Conservation (phyloP, 2,797 vertebrate genomes). For the Amphiprion clarkii region DNA sequence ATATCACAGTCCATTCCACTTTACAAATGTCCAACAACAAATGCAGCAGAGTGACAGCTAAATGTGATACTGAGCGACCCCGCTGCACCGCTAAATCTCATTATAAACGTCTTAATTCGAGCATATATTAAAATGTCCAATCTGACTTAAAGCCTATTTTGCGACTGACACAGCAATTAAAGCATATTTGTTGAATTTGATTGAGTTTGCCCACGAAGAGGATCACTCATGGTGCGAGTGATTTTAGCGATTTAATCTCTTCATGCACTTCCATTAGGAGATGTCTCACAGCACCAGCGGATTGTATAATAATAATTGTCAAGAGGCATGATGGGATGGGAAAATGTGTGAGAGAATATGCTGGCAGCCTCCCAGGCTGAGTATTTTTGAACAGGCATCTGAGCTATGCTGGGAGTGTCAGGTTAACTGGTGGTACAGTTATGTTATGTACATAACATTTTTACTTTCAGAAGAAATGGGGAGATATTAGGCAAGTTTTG, state of each 20-base stretch:
- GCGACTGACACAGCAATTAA: slow-evolving; percentile 71
- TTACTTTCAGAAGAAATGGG: slow-evolving; percentile 12
- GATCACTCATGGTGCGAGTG: slow-evolving; percentile 40
- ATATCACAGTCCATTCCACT: slow-evolving; percentile 22
- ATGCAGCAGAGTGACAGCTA: slow-evolving; percentile 18
- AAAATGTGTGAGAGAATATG: slow-evolving; percentile 42
- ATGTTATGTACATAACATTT: slow-evolving; percentile 29
- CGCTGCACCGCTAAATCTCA: slow-evolving; percentile 43
- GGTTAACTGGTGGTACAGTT: slow-evolving; percentile 41
- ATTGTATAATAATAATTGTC: slow-evolving; percentile 52
- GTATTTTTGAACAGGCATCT: slow-evolving; percentile 56
- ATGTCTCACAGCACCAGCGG: slow-evolving; percentile 38
- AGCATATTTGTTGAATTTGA: slow-evolving; percentile 67
- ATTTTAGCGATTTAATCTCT: slow-evolving; percentile 64
- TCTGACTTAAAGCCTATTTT: slow-evolving; percentile 62
- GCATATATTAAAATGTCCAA: slow-evolving; percentile 68
- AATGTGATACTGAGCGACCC: slow-evolving; percentile 19
- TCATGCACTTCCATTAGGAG: slow-evolving; percentile 48
- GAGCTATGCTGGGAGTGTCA: slow-evolving; percentile 45
- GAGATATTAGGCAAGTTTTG: background rate
- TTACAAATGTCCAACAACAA: slow-evolving; percentile 29
- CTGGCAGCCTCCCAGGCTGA: slow-evolving; percentile 43
- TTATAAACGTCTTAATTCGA: slow-evolving; percentile 54
- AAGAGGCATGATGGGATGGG: slow-evolving; percentile 50
- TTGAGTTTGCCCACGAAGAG: slow-evolving; percentile 60